Evolutionary conservation across 2,888 invertebrate genomes (phyloP), one percentile per base, ranked within the genome.

Genomic region (Ptychoptera contaminata): DNA sequence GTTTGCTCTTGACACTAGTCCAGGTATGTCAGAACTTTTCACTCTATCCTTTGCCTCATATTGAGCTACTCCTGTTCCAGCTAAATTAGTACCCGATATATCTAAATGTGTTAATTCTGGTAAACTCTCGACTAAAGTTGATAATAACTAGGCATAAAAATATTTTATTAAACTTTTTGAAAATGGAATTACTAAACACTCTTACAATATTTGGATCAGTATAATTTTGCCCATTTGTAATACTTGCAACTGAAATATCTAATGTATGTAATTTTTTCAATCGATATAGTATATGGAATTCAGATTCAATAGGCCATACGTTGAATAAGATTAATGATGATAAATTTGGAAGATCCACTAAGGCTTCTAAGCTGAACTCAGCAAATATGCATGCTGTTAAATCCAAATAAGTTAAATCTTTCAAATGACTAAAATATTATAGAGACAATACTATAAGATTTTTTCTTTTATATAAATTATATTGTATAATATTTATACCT

Each of bases 51-150:
- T 63, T 2, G 58, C 54, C 45, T 68, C 66, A 47, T 68, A 67
- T 49, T 68, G 67, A 58, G 80, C 80, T 23, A 82, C 79, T 40
- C 87, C 87, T 44, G 78, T 77, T 11, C 93, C 91, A 36, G 93
- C 91, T 50, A 97, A 69, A 70, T 97, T 94, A 14, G 96, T 96
- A 11, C 93, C 93, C 4, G 94, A 92, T 58, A 97, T 91, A 66
- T 97, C 96, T 54, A 97, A 67, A 16, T 86, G 86, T 37, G 76
- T 75, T 47, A 97, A 67, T 42, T 76, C 63, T 0, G 84, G 82
- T 54, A 97, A 69, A 58, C 70, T 77, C 42, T 72, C 70, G 10
- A 93, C 77, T 34, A 97, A 67, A 52, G 72, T 71, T 16, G 76
- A 68, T 36, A 97, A 67, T 30, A 60, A 61, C 55, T 65, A 55